These are phyloP conservation scores for Triplophysa bombifrons DNA, from an alignment of 2,797 vertebrate genomes.

Conservation along the genomic window DNA sequence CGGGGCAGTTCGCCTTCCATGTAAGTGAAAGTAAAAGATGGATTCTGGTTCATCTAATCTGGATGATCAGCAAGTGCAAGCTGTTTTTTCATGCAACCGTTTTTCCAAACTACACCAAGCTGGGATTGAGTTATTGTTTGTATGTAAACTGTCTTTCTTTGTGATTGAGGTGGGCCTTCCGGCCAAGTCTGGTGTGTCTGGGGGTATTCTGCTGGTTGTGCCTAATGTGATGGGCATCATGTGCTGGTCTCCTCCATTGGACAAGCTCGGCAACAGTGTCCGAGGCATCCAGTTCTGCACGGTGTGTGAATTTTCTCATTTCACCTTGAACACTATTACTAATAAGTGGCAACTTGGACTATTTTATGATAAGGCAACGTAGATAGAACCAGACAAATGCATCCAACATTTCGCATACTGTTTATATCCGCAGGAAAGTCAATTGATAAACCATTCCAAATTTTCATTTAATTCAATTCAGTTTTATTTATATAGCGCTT, in stretches of 20 bases:
- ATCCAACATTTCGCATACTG: too few relatives aligned
- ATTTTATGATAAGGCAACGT: neutral
- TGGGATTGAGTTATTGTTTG: too few relatives aligned
- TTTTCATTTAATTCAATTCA: too few relatives aligned
- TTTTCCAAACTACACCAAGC: too few relatives aligned
- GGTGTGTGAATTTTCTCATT: constrained; percentile 70
- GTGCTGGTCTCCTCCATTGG: constrained; percentile 95
- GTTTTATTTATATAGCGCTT: too few relatives aligned
- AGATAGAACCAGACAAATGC: neutral
- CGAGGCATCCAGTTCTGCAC: constrained; percentile 96
- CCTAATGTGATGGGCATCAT: constrained; percentile 98
- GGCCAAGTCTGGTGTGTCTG: constrained; percentile 93
- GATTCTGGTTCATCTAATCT: too few relatives aligned
- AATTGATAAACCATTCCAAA: too few relatives aligned
- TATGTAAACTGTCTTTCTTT: neutral
- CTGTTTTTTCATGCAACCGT: too few relatives aligned
- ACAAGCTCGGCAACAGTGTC: constrained; percentile 96
- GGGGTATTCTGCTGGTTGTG: constrained; percentile 93
- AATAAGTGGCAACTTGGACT: too few relatives aligned
- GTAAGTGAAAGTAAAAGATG: constrained; percentile 67
- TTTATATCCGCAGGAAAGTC: too few relatives aligned
- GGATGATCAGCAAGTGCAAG: too few relatives aligned
- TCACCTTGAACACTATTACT: neutral
- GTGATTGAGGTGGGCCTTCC: constrained; percentile 88
- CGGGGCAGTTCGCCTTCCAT: constrained; percentile 89